Conservation (phyloP, 2,113 vertebrate genomes). For the Perccottus glenii region DNA sequence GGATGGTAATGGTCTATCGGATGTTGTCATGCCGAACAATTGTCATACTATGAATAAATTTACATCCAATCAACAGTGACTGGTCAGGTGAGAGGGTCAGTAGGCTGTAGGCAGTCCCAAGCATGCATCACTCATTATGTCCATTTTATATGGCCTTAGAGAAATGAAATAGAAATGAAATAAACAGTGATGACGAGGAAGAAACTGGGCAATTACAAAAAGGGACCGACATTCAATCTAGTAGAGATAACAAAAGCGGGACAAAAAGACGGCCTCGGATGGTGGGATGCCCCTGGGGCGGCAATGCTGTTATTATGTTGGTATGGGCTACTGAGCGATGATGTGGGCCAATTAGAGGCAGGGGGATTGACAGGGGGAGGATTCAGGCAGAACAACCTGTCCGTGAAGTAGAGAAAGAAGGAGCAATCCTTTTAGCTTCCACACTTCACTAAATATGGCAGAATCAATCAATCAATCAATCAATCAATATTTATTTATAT, state of each 20-base stretch:
- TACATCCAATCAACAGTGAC: conserved; percentile 51
- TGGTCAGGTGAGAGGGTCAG: conserved; percentile 11
- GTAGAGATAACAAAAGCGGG: conserved; percentile 65
- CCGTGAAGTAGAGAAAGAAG: conserved; percentile 35
- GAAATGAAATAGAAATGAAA: too few relatives aligned
- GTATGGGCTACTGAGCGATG: conserved; percentile 64
- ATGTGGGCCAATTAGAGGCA: conserved; percentile 70
- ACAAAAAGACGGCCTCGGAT: conserved; percentile 58
- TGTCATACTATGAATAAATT: conserved; percentile 55
- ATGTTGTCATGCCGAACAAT: conserved; percentile 47
- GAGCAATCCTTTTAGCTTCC: conserved; percentile 15
- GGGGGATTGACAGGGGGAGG: conserved; percentile 62
- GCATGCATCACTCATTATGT: conserved; percentile 23
- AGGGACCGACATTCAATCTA: conserved; percentile 65
- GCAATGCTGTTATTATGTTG: conserved; percentile 72
- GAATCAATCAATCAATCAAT: too few relatives aligned
- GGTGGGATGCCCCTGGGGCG: conserved; percentile 67
- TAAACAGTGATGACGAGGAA: conserved; percentile 43
- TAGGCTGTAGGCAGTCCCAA: background rate
- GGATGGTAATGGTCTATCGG: conserved; percentile 41
- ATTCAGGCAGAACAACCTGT: conserved; percentile 47
- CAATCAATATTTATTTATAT: too few relatives aligned
- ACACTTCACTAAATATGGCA: background rate
- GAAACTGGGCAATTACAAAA: conserved; percentile 50
- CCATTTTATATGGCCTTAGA: conserved; percentile 46